Base-by-base conservation (phyloP, 2,113 vertebrate species). In the Hippoglossus stenolepis region DNA sequence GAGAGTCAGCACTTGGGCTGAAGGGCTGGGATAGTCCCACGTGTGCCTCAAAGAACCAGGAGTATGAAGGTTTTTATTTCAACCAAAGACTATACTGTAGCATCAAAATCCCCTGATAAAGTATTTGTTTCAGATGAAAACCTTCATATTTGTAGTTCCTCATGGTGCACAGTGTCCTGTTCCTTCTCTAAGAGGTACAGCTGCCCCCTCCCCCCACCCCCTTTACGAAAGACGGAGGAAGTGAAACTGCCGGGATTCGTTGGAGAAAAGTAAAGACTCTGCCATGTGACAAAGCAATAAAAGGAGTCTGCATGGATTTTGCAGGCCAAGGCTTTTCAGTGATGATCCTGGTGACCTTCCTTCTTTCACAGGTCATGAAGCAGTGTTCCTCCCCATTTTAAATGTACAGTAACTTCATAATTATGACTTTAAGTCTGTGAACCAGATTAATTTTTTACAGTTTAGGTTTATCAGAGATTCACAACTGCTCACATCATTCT, bases 1-100 rank as follows among this genome's bases (percentile, higher is more conserved):
- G 66, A 56, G 66, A 88, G 63, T 64, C 78, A 77, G 24, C 26
- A n/a, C 31, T 72, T 35, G 12, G 77, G 70, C 69, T 83, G 45
- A 11, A 23, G 70, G 17, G 54, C 76, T 68, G 72, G 59, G 56
- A 59, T 54, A 54, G 54, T 81, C 53, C 51, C 54, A 58, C 51
- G 45, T 77, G 67, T 75, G 71, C 62, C 61, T 71, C 49, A 31
- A 67, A 71, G 38, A 62, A 64, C 68, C 65, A 53, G 26, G 21
- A 82, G 43, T 38, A 43, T 63, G 24, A 79, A 38, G 23, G 57
- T 72, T 71, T 75, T 70, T 53, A 49, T 83, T 82, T 61, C 24
- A 75, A 20, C 20, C 6, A 20, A 71, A 64, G 66, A 49, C 26
- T 17, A 40, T 26, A 35, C 40, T 17, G 28, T n/a, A 64, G 18